Evolutionary conservation across 2,888 invertebrate genomes (phyloP).

Genomic region (Trissonchulus sp.): DNA sequence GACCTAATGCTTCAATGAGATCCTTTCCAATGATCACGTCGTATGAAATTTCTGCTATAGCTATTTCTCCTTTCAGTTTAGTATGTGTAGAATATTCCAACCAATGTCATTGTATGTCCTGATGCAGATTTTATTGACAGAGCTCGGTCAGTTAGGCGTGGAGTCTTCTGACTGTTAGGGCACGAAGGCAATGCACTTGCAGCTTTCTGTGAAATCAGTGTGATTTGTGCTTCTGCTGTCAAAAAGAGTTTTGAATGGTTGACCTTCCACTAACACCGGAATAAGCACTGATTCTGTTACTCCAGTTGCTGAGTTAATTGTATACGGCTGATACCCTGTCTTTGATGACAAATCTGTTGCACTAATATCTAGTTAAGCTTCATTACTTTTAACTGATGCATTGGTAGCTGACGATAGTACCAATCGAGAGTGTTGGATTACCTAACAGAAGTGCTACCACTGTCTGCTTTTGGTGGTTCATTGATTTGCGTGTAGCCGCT

Average conservation of each 20-base stretch:
- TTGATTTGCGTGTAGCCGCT: background rate
- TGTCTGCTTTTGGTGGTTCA: background rate
- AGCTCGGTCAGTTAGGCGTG: background rate
- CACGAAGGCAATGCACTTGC: background rate
- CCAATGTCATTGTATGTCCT: slow-evolving; percentile 1
- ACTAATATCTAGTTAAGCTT: too few species aligned
- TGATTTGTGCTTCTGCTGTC: slow-evolving; percentile 6
- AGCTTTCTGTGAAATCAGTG: background rate
- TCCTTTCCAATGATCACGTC: background rate
- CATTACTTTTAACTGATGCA: background rate
- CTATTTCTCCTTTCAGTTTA: background rate
- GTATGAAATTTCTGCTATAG: background rate
- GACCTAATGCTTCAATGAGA: background rate
- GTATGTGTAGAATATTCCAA: background rate
- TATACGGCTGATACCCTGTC: too few species aligned
- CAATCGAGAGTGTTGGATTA: background rate
- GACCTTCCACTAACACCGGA: background rate
- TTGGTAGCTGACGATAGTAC: background rate
- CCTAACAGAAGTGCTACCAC: background rate
- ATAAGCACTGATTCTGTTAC: background rate
- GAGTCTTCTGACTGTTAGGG: background rate
- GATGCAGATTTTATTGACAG: background rate
- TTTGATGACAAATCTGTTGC: too few species aligned
- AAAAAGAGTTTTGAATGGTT: background rate
- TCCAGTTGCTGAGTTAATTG: background rate